Percentiles rank a stretch among this genome's conserved stretches.
Evolutionary conservation across 2,888 invertebrate species (phyloP).

Genomic region (Aphrophora alni): DNA sequence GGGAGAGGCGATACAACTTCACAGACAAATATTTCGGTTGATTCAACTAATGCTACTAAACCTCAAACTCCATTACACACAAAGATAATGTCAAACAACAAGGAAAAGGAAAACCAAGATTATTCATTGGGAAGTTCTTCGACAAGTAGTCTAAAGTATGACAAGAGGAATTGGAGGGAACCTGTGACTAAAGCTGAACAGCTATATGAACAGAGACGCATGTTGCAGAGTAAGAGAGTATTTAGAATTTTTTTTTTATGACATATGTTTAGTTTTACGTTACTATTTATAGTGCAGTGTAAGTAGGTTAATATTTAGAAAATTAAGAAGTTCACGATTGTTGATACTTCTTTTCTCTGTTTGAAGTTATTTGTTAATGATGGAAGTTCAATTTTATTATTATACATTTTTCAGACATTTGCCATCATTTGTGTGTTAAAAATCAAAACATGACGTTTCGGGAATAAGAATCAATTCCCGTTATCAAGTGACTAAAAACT

Average conservation of each 20-base stretch:
- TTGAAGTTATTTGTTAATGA: too few species aligned
- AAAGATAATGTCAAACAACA: not conserved
- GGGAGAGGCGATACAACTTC: not conserved
- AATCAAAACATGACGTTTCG: too few species aligned
- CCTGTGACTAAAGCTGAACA: slow-evolving; percentile 61
- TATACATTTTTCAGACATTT: too few species aligned
- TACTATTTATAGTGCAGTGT: too few species aligned
- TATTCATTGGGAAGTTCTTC: not conserved
- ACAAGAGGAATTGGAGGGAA: slow-evolving; percentile 58
- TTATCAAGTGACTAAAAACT: too few species aligned
- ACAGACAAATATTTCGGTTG: not conserved
- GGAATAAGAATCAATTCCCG: too few species aligned
- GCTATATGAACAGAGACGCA: slow-evolving; percentile 55
- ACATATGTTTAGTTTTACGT: not conserved
- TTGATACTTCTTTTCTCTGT: too few species aligned
- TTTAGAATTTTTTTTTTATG: too few species aligned
- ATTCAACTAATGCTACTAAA: not conserved
- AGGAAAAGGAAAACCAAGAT: not conserved
- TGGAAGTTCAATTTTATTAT: too few species aligned
- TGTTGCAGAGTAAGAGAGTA: slow-evolving; percentile 27
- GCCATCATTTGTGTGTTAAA: too few species aligned
- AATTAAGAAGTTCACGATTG: too few species aligned
- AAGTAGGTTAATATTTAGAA: too few species aligned
- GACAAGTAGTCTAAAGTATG: not conserved
- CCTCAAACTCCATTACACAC: not conserved